Percentiles rank a stretch among this genome's conserved stretches.
phyloP scores from a whole-genome alignment of 2,888 invertebrate species.

The Lottia gigantea region DNA sequence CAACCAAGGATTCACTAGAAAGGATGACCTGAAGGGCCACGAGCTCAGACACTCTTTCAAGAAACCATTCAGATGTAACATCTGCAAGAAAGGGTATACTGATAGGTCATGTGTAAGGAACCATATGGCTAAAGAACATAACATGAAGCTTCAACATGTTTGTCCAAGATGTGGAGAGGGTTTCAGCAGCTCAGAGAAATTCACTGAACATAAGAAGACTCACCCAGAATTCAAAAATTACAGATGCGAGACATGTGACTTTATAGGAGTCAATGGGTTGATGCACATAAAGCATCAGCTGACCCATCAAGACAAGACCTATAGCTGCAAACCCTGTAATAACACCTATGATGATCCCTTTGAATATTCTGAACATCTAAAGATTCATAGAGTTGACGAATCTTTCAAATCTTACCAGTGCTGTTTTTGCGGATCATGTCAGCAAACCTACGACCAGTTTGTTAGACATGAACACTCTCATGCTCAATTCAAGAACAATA shows the following conservation, averaged over 20 bases:
- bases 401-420: slow-evolving; percentile 42
- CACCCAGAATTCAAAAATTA: slow-evolving; percentile 50
- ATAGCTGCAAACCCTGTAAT: slow-evolving; percentile 45
- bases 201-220: slow-evolving; percentile 48
- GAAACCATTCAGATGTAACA: slow-evolving; percentile 50
- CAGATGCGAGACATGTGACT: slow-evolving; percentile 45
- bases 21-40: slow-evolving; percentile 55
- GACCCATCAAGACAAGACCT: slow-evolving; percentile 39
- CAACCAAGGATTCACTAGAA: slow-evolving; percentile 47
- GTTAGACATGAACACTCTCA: slow-evolving; percentile 54
- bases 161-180: slow-evolving; percentile 54
- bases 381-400: slow-evolving; percentile 43
- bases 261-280: slow-evolving; percentile 47
- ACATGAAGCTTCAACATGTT: slow-evolving; percentile 40
- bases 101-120: slow-evolving; percentile 48
- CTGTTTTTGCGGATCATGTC: slow-evolving; percentile 47
- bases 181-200: slow-evolving; percentile 37
- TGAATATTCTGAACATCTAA: slow-evolving; percentile 49
- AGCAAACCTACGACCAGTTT: slow-evolving; percentile 49
- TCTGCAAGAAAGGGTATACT: slow-evolving; percentile 52
- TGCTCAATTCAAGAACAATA: slow-evolving; percentile 41
- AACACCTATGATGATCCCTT: slow-evolving; percentile 49
- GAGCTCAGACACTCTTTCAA: slow-evolving; percentile 50
- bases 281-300: slow-evolving; percentile 50
- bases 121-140: slow-evolving; percentile 50